Percentiles rank a stretch among this genome's conserved stretches.
Evolutionary conservation across 2,113 vertebrate genomes (phyloP).

Genomic region (Osmerus mordax): DNA sequence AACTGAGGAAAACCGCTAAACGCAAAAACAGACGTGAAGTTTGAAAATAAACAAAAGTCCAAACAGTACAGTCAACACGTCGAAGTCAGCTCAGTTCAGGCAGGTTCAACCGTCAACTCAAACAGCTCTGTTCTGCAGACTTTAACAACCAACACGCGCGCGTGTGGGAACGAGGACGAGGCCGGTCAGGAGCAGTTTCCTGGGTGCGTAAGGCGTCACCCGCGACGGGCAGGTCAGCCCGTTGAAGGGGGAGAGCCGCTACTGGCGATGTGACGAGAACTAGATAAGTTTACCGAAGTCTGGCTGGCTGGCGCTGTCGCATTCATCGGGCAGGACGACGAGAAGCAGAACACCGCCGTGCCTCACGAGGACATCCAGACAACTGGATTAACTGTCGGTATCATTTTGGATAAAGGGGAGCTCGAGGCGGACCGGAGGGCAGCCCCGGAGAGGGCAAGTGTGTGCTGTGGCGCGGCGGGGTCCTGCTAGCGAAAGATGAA

Average conservation of each 20-base stretch:
- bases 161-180: conserved; percentile 24
- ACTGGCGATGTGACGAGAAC: conserved; percentile 27
- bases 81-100: too few species aligned
- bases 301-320: conserved; percentile 41
- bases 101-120: too few species aligned
- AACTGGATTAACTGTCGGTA: conserved; percentile 27
- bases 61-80: too few species aligned
- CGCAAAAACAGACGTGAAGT: too few species aligned
- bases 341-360: conserved; percentile 2
- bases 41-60: too few species aligned
- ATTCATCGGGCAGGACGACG: conserved; percentile 9
- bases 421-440: conserved; percentile 31
- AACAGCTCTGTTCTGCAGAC: too few species aligned
- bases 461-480: conserved; percentile 46
- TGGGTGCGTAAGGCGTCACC: conserved; percentile 44
- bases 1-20: too few species aligned
- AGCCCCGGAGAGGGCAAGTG: conserved; percentile 48
- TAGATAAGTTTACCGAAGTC: conserved; percentile 47
- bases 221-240: conserved; percentile 31
- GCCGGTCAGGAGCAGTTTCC: conserved; percentile 41
- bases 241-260: background rate
- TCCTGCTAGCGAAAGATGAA: conserved; percentile 75
- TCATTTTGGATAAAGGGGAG: conserved; percentile 24
- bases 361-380: conserved; percentile 1
- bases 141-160: too few species aligned